phyloP scores from a whole-genome alignment of 2,113 vertebrate species.

The Cacatua alba region DNA sequence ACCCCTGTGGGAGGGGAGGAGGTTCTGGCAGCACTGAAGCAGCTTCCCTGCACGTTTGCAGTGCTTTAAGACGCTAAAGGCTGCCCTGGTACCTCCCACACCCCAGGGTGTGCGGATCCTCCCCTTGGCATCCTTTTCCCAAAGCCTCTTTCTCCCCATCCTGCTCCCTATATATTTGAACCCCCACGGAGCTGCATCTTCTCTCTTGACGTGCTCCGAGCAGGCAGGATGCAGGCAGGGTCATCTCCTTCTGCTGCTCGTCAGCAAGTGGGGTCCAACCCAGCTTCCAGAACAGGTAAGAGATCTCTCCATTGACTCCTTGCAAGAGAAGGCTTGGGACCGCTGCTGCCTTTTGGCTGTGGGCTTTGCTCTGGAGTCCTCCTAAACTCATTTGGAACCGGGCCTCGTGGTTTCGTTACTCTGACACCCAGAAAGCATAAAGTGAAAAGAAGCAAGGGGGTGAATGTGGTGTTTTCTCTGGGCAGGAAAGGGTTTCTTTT shows the following conservation, averaged over 20 bases:
- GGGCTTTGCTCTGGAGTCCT: neutral
- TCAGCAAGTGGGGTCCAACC: neutral
- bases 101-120: neutral
- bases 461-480: neutral
- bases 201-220: neutral
- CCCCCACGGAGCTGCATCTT: neutral
- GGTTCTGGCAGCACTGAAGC: neutral
- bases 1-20: neutral
- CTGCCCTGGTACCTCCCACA: neutral
- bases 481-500: neutral
- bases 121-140: neutral
- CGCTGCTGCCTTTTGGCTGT: neutral
- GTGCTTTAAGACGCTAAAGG: neutral
- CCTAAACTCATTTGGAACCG: no score
- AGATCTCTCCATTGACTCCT: neutral
- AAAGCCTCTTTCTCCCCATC: neutral
- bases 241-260: accelerated
- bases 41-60: neutral
- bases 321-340: neutral
- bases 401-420: neutral
- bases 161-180: neutral
- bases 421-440: neutral
- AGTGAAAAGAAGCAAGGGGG: neutral
- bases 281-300: neutral
- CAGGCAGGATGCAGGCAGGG: neutral